phyloP scores from a whole-genome alignment of 2,888 invertebrate species.

The Drosophila mayaguana region DNA sequence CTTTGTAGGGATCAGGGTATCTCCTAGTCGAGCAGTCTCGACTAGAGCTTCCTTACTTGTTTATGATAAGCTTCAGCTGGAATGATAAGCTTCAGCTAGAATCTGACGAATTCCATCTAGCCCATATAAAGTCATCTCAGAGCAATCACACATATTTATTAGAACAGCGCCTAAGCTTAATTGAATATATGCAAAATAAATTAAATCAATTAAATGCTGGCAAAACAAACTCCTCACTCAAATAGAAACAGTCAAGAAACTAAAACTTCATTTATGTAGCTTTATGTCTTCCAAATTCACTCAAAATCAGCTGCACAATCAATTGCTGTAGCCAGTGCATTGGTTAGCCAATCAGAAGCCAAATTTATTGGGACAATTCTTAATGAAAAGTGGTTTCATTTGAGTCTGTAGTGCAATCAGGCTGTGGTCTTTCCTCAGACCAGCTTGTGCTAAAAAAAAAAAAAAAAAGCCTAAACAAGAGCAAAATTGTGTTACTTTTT shows the following conservation, averaged over 20 bases:
- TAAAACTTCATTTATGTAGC: background rate
- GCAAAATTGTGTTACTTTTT: slow-evolving; percentile 4
- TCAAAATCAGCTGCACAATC: background rate
- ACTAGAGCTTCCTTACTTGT: too few relatives aligned
- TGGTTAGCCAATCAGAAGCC: slow-evolving; percentile 4
- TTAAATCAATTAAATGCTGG: too few relatives aligned
- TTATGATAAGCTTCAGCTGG: too few relatives aligned
- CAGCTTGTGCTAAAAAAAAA: background rate
- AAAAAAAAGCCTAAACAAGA: slow-evolving; percentile 12
- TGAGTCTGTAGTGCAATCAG: slow-evolving; percentile 38
- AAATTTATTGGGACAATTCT: slow-evolving; percentile 7
- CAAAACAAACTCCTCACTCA: background rate
- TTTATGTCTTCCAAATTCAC: background rate
- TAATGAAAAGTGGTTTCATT: slow-evolving; percentile 20
- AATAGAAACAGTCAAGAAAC: background rate
- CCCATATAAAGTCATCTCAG: too few relatives aligned
- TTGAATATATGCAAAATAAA: background rate
- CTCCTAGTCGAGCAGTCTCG: too few relatives aligned
- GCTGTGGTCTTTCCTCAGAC: slow-evolving; percentile 25
- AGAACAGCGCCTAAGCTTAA: background rate
- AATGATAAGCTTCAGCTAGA: background rate
- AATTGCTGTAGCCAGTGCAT: background rate
- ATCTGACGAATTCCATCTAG: background rate
- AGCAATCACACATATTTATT: background rate
- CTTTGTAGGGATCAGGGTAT: too few relatives aligned